Percentiles rank a stretch among this genome's conserved stretches.
Conservation (phyloP, 2,888 invertebrate genomes). For the Archips xylosteana region DNA sequence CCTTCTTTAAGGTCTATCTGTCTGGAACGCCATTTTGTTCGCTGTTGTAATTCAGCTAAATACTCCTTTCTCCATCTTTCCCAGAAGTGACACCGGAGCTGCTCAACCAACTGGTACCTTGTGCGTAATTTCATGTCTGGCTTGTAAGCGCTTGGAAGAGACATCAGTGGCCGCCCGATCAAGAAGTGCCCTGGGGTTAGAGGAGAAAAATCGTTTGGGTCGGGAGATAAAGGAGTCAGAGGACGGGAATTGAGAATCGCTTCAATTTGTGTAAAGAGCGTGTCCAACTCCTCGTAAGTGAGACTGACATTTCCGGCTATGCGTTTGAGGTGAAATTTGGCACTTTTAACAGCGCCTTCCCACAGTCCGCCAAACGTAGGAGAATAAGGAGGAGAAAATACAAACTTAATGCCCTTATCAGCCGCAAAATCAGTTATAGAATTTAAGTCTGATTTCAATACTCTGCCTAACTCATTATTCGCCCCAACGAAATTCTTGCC, state of each 20-base stretch:
- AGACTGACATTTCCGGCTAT: slow-evolving; percentile 26
- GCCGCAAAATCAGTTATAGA: slow-evolving; percentile 36
- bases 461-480: slow-evolving; percentile 44
- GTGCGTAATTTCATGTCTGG: neutral
- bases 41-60: slow-evolving; percentile 20
- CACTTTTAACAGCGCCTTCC: slow-evolving; percentile 41
- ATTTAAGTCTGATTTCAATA: slow-evolving; percentile 35
- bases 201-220: slow-evolving; percentile 40
- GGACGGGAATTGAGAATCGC: slow-evolving; percentile 46
- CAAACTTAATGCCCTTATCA: slow-evolving; percentile 44
- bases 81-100: slow-evolving; percentile 24
- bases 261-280: slow-evolving; percentile 46
- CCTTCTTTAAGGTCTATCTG: slow-evolving; percentile 11
- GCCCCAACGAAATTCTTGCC: slow-evolving; percentile 47
- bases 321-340: slow-evolving; percentile 42
- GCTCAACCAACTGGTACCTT: slow-evolving; percentile 24
- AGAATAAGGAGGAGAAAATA: slow-evolving; percentile 42
- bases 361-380: slow-evolving; percentile 41
- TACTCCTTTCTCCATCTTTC: slow-evolving; percentile 21
- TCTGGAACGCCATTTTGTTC: slow-evolving; percentile 24
- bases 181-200: slow-evolving; percentile 32
- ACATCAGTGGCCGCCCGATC: slow-evolving; percentile 43
- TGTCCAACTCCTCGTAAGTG: slow-evolving; percentile 44
- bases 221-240: slow-evolving; percentile 43
- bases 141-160: slow-evolving; percentile 29